Base-by-base conservation (phyloP, 2,888 invertebrate species). In the Lapara coniferarum region DNA sequence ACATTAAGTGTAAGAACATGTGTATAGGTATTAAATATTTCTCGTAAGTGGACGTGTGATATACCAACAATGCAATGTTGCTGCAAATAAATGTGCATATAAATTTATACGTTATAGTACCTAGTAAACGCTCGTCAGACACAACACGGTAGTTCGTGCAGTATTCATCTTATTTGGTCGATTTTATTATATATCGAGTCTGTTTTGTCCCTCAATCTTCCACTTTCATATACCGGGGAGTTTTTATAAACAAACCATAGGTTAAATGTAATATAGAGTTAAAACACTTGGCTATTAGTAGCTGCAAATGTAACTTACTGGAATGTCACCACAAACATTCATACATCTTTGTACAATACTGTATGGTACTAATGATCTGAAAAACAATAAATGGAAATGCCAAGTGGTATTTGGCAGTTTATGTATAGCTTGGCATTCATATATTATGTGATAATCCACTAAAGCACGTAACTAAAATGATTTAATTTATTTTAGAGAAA, bases 21-120 rank as follows among this genome's bases (percentile, higher is more conserved):
- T 57, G 37, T 75, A 73, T 75, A 76, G 71, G 70, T 71, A 71
- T 75, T 73, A 71, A 72, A 56, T 73, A 71, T 71, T 74, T 69
- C 70, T 71, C 70, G 46, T 75, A 78, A 77, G 75, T 69, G 67
- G 55, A 73, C 71, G 53, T 67, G 67, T 67, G 67, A 56, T 56
- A 67, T 56, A 66, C 10, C 66, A 44, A 56, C 30, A 67, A 69
- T 67, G 66, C 63, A 49, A 57, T 49, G 63, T 63, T 63, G 63
- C 46, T 49, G 49, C 63, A 63, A 46, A 49, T 66, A 66, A 59
- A 59, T 59, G 10, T 19, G 14, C 16, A 5, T 59, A 46, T 59
- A 55, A 55, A 55, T 44, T 59, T 59, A 46, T 59, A 58, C 63
- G 10, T 49, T 25, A 25, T 25, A 25, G 16, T 46, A 6, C 6